Conservation (phyloP, 2,797 vertebrate genomes). For the Argyrosomus regius region DNA sequence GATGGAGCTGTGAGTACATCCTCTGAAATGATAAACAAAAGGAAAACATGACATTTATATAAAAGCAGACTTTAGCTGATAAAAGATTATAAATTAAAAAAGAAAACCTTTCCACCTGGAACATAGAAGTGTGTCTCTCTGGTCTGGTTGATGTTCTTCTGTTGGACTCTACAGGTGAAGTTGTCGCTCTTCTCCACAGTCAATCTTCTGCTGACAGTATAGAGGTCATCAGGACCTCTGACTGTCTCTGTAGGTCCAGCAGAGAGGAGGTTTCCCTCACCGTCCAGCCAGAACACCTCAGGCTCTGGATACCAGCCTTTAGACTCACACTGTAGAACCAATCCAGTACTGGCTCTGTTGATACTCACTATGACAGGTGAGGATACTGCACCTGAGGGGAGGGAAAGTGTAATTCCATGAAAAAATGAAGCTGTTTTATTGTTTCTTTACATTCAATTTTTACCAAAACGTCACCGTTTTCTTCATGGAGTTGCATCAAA, state of each 20-base stretch:
- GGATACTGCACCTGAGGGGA: no score
- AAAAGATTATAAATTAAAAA: background rate
- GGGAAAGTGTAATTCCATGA: no score
- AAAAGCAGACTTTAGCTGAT: no score
- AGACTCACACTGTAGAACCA: constrained; percentile 51
- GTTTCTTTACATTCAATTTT: no score
- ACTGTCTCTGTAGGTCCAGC: background rate
- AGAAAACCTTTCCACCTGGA: background rate
- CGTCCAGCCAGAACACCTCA: constrained; percentile 38
- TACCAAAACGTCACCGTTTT: no score
- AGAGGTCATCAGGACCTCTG: constrained; percentile 21
- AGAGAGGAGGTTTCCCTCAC: background rate
- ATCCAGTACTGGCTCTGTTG: background rate
- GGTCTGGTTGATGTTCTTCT: background rate
- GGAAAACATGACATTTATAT: no score
- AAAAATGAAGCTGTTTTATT: no score
- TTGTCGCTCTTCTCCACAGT: constrained; percentile 4
- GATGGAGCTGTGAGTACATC: background rate
- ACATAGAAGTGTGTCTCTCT: background rate
- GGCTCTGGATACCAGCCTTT: constrained; percentile 49
- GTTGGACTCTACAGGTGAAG: background rate
- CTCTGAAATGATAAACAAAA: constrained; percentile 1
- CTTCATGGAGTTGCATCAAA: no score
- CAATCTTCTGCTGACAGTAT: constrained; percentile 8
- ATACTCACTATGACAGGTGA: no score